These are phyloP conservation scores for Leptocoma aspasia DNA, from an alignment of 2,113 vertebrate genomes.

Conservation along the genomic window DNA sequence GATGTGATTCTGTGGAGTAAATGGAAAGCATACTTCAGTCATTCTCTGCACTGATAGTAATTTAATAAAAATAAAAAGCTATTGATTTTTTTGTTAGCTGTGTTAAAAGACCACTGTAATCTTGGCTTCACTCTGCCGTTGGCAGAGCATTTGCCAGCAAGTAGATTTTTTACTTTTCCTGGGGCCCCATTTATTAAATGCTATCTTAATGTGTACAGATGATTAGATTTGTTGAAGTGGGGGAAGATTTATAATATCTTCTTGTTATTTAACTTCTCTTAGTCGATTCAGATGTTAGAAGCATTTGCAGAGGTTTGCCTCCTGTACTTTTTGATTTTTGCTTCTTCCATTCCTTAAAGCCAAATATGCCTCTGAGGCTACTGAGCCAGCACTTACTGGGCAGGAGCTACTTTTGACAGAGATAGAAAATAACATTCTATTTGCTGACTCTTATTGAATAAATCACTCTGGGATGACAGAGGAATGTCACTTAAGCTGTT, in stretches of 20 bases:
- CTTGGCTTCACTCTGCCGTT: neutral
- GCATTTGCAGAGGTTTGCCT: slow-evolving; percentile 31
- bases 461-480: neutral
- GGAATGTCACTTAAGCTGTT: neutral
- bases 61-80: slow-evolving; percentile 59
- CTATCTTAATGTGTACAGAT: slow-evolving; percentile 18
- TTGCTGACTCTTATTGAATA: neutral
- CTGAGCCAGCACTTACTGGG: neutral
- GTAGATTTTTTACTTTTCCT: slow-evolving; percentile 11
- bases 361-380: neutral
- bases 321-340: neutral
- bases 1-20: slow-evolving; percentile 2
- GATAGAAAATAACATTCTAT: neutral
- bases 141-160: neutral
- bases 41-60: slow-evolving; percentile 26
- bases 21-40: slow-evolving; percentile 39
- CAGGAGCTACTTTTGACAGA: neutral
- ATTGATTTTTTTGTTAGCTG: slow-evolving; percentile 44
- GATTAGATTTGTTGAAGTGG: slow-evolving; percentile 10
- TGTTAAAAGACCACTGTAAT: slow-evolving; percentile 33
- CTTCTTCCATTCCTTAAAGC: slow-evolving; percentile 1
- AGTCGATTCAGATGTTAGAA: neutral
- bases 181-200: slow-evolving; percentile 28
- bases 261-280: slow-evolving; percentile 21
- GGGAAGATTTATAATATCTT: slow-evolving; percentile 6